Evolutionary conservation across 2,888 invertebrate genomes (phyloP), one percentile per base, ranked within the genome.

Genomic region (Apodemia zela): DNA sequence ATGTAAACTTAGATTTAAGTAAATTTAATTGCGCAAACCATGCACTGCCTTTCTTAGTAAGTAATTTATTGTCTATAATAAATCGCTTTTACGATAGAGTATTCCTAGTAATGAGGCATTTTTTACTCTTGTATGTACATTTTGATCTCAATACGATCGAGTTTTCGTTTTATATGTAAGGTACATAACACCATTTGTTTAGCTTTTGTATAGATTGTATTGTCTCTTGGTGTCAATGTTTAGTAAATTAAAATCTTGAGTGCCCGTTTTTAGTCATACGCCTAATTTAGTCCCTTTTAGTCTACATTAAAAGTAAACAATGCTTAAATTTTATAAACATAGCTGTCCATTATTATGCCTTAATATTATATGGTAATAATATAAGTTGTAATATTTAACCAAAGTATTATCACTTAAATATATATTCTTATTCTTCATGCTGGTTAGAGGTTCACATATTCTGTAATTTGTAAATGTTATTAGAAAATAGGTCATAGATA

Each of bases 111-210:
- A 75, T 72, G 71, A 71, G 75, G 72, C 70, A 73, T 73, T 77
- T 80, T 79, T 69, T 81, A 78, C 78, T 75, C 78, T 72, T 72
- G 76, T 85, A 78, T 90, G 89, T 90, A 90, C 87, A 90, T 90
- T 89, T 89, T 91, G 91, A 91, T 91, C 91, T 90, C 90, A 90
- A 86, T 78, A 85, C 80, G 90, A 90, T 90, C 87, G 89, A 82
- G 84, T 83, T 85, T 87, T 82, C 77, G 83, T 15, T 75, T 76
- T 79, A 79, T 80, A 82, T 84, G 91, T 92, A 90, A 91, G 92
- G 91, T 89, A 89, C 81, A 89, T 83, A 90, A 91, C 91, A 91
- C 91, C 90, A 90, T 83, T 86, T 81, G 80, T 81, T 87, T 89
- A 89, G 90, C 80, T 85, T 83, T 78, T 89, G 89, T 90, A 90